A percentile compares a stretch with the other conserved stretches of the same genome.
Evolutionary conservation across 1,140 invertebrate genomes (phyloP).

Genomic region (Drosophila bifasciata): DNA sequence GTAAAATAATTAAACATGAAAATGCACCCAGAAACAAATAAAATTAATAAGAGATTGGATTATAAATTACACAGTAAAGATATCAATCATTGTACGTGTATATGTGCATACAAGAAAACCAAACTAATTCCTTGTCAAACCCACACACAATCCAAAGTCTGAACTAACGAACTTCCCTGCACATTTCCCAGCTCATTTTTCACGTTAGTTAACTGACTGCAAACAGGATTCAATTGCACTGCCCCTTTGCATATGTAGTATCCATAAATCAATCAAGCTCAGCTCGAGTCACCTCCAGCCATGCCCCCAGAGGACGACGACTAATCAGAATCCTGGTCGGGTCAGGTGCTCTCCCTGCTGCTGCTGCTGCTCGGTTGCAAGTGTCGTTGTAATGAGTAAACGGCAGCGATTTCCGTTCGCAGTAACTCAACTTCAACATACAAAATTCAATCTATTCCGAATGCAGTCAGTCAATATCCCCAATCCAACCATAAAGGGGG

Average conservation of each 20-base stretch:
- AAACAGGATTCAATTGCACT: slow-evolving; percentile 39
- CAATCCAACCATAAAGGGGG: not conserved
- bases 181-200: slow-evolving; percentile 59
- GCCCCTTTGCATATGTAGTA: slow-evolving; percentile 31
- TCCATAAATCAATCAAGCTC: slow-evolving; percentile 56
- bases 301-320: slow-evolving; percentile 7
- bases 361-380: slow-evolving; percentile 12
- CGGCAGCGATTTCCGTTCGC: slow-evolving; percentile 76
- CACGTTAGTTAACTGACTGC: slow-evolving; percentile 55
- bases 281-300: slow-evolving; percentile 8
- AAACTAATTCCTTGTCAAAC: not conserved
- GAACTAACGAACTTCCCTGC: slow-evolving; percentile 27
- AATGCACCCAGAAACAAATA: not conserved
- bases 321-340: slow-evolving; percentile 37
- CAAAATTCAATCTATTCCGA: slow-evolving; percentile 64
- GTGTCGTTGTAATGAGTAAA: slow-evolving; percentile 62
- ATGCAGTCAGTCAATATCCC: not conserved
- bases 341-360: too few relatives aligned
- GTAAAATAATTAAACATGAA: slow-evolving; percentile 36
- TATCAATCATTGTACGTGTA: not conserved
- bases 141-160: not conserved
- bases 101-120: not conserved
- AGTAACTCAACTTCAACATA: slow-evolving; percentile 71
- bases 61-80: not conserved
- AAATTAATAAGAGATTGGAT: not conserved